Percentiles rank a stretch among this genome's conserved stretches.
phyloP scores from a whole-genome alignment of 2,888 invertebrate species.

The Podotricha telesiphe region DNA sequence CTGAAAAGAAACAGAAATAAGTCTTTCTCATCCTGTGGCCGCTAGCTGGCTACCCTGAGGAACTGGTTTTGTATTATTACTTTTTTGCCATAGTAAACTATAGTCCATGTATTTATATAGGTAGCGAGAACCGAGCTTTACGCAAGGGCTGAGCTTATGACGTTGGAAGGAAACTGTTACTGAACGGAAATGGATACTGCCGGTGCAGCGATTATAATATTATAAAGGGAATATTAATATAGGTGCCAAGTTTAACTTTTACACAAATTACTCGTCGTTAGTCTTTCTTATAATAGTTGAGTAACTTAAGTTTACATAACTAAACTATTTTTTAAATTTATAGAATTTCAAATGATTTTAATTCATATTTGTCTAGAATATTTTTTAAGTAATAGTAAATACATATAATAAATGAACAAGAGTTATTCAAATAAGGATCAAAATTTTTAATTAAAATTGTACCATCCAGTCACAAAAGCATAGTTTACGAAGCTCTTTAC shows the following conservation, averaged over 20 bases:
- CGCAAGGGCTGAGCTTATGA: slow-evolving; percentile 55
- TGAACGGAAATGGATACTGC: slow-evolving; percentile 73
- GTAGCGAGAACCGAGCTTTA: slow-evolving; percentile 59
- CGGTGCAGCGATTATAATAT: slow-evolving; percentile 55
- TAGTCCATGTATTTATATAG: slow-evolving; percentile 72
- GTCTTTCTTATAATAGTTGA: too few species aligned
- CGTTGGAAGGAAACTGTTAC: slow-evolving; percentile 74
- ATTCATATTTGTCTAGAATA: too few species aligned
- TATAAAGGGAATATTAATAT: slow-evolving; percentile 36
- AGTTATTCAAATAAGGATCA: not conserved
- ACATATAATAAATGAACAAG: not conserved
- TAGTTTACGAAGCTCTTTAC: slow-evolving; percentile 18
- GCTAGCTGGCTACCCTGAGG: slow-evolving; percentile 47
- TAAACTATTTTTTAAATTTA: not conserved
- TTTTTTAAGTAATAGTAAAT: not conserved
- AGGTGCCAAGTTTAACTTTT: slow-evolving; percentile 16
- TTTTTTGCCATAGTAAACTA: slow-evolving; percentile 71
- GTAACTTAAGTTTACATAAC: not conserved
- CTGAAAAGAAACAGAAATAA: slow-evolving; percentile 75
- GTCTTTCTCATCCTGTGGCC: slow-evolving; percentile 67
- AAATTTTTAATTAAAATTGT: slow-evolving; percentile 41
- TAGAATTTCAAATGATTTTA: too few species aligned
- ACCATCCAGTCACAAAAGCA: slow-evolving; percentile 43
- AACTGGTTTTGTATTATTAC: slow-evolving; percentile 74
- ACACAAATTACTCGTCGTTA: not conserved